Base-by-base conservation (phyloP, 2,888 invertebrate genomes). In the Bursaphelenchus okinawaensis region DNA sequence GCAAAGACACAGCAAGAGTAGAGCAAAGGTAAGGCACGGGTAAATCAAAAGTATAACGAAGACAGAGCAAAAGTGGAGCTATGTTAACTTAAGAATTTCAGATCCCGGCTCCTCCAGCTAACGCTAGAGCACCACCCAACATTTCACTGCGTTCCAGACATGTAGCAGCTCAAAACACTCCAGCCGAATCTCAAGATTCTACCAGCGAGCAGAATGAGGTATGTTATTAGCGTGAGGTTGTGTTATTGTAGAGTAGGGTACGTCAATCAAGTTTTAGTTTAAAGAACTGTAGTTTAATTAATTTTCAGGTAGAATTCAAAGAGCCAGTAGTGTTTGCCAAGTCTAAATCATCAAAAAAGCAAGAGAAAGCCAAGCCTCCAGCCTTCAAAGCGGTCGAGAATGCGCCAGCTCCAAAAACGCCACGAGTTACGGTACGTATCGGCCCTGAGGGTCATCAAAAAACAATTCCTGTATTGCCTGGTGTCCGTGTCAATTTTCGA, bases 161-260 rank as follows among this genome's bases (percentile, higher is more conserved):
- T 76, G 77, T 78, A 70, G 76, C 78, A 1, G 77, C 78, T 0
- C 65, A 75, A 63, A 76, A 78, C 52, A 71, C 75, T 8, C 65
- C 65, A 8, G 59, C 62, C 7, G 67, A 68, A 29, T 62, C 59
- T 4, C 50, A 69, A 20, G 29, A 59, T 8, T 22, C 4, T 50
- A 24, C 26, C 6, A 19, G 28, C 16, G n/a, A 24, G 16, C 24
- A 56, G 31, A 50, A 56, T 28, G 57, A 56, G 20, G 57, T 56
- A 19, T 28, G 50, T 50, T 56, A 56, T 29, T 54, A 9, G 9
- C 9, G 9, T 9, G 19, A 19, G 12, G 19, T 54, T 54, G n/a
- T 19, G 55, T 19, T 54, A 12, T 20, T 16, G 19, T 54, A n/a
- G n/a, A n/a, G n/a, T n/a, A n/a, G n/a, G n/a, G n/a, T n/a, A n/a